Evolutionary conservation across 2,888 invertebrate genomes (phyloP).

Genomic region (Amitus sp.): DNA sequence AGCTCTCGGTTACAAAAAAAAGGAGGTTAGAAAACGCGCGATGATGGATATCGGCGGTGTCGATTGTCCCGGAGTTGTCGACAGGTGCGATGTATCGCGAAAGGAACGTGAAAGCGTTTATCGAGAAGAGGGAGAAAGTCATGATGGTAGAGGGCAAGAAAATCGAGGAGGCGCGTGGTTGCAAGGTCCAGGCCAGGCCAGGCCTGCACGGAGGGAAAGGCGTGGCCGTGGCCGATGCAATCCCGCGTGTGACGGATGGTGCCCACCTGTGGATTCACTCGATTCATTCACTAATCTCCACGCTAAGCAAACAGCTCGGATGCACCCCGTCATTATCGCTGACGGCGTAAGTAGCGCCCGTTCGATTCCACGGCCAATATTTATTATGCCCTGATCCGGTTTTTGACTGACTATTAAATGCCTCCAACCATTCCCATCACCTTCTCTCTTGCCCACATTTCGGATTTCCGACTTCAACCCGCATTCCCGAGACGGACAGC

Average conservation of each 20-base stretch:
- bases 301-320: constrained; percentile 65
- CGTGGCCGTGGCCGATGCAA: constrained; percentile 54
- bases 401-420: constrained; percentile 49
- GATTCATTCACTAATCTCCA: constrained; percentile 66
- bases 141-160: constrained; percentile 47
- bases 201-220: constrained; percentile 52
- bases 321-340: constrained; percentile 65
- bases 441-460: constrained; percentile 51
- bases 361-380: constrained; percentile 49
- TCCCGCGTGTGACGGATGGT: constrained; percentile 63
- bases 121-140: too few species aligned
- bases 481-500: constrained; percentile 6
- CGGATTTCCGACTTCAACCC: constrained; percentile 38
- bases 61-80: constrained; percentile 49
- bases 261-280: constrained; percentile 67
- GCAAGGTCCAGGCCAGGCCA: constrained; percentile 33
- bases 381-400: constrained; percentile 52
- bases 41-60: constrained; percentile 58
- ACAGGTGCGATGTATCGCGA: constrained; percentile 3
- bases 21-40: constrained; percentile 43
- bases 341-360: constrained; percentile 64
- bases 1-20: too few species aligned
- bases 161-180: constrained; percentile 39
- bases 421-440: constrained; percentile 49
- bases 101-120: too few species aligned